Evolutionary conservation across 2,113 vertebrate species (phyloP), one percentile per base, ranked within the genome.

Genomic region (Ardeotis arabs): DNA sequence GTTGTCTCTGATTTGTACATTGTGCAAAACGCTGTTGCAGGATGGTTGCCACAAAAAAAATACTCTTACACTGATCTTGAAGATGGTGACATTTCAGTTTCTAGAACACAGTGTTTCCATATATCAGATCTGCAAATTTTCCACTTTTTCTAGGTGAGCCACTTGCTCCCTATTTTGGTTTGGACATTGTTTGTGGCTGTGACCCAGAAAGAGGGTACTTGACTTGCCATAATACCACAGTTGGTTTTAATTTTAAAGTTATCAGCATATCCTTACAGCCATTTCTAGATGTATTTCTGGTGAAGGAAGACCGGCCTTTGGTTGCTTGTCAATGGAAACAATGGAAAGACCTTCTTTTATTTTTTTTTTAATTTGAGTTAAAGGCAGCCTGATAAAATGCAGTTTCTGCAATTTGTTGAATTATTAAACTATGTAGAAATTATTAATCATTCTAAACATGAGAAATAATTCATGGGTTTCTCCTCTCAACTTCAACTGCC

Each of bases 371-470:
- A 64, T 72, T 64, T 80, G 28, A 52, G 69, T 53, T 73, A 68
- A 72, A 60, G 52, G 81, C 31, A 91, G 70, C 20, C 39, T 80
- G 29, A 95, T 74, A 95, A 96, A 97, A 96, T 78, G 77, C 73
- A 85, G 14, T 94, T 95, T 94, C 70, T 91, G 74, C 93, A 96
- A 96, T 95, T 96, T 97, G 93, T 95, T 96, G 96, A 89, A 96
- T 97, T 97, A 97, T 96, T 97, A 97, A 97, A 97, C 87, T 93
- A 95, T 68, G 84, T 82, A 94, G 91, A 96, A 95, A 95, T 95
- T 97, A 95, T 96, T 95, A 94, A 96, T 97, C 25, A 95, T 63
- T 95, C 60, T 83, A 95, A 92, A 90, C 74, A 95, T 64, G 64
- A 92, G 90, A 79, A 77, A 92, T 81, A 90, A 95, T 22, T 41